Evolutionary conservation across 2,113 vertebrate species (phyloP), one percentile per base, ranked within the genome.

Genomic region (Zootoca vivipara): DNA sequence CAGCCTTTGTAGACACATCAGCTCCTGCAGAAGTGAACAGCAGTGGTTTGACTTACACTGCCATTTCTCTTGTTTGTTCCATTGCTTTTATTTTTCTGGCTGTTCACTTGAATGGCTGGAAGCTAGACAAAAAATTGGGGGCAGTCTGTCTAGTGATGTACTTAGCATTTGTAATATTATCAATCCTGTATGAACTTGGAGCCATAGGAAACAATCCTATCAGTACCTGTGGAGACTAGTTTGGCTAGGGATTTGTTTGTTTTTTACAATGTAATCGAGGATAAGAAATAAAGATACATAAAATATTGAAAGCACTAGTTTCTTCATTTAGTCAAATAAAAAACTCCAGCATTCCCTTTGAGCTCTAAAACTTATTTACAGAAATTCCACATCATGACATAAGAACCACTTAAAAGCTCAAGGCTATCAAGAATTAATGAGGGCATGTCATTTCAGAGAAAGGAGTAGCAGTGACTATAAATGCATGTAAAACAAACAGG

Each of bases 181-280:
- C 98, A 52, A 97, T 99, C 96, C 96, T 99, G 38, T 98, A 99
- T 83, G 99, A 99, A 96, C 96, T 99, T 85, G 99, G 99, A 85
- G 97, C 99, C 93, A 98, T 99, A 93, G 99, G 98, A 87, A 98
- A 98, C 94, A 98, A 97, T 94, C 98, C 98, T 77, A 91, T 97
- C 94, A 96, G 85, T 80, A 90, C 96, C 82, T 99, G 98, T 91
- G 95, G 97, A 28, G 96, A 97, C 95, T 98, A 96, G 94, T 88
- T 95, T 93, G 92, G 92, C 30, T 95, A 52, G 46, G 46, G 92
- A n/a, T n/a, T n/a, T n/a, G n/a, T 46, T 86, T 87, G 87, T 89
- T 77, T 78, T 83, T 33, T 46, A 30, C n/a, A 89, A 81, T 89
- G 72, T 46, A n/a, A 33, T 83, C 62, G 22, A 52, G 4, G 5